Evolutionary conservation across 2,888 invertebrate species (phyloP), one percentile per base, ranked within the genome.

Genomic region (Crocallis elinguaria): DNA sequence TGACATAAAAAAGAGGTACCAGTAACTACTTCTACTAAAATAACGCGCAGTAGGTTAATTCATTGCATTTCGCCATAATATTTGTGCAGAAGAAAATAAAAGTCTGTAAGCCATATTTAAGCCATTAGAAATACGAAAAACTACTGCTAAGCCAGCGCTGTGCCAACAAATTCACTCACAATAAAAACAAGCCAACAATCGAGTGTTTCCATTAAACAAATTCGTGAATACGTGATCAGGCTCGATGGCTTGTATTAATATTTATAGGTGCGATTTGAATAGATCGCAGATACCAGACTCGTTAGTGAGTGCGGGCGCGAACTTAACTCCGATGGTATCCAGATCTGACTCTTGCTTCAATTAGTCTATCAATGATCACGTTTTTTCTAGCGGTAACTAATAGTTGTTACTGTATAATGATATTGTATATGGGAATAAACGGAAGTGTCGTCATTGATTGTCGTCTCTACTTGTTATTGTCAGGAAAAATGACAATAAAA

Each of bases 251-350:
- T 66, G 75, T 88, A 88, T 88, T 87, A 88, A 89, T 89, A 89
- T 90, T 86, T 82, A 89, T 89, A 82, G 76, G 67, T 66, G 58
- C 60, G 73, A 84, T 86, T 87, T 85, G 87, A 87, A 88, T 88
- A 89, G 88, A 90, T 88, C 78, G 75, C 71, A 67, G 88, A 88
- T 88, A 88, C 60, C 17, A 2, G 57, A 64, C 75, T 77, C 75
- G 76, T 74, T 74, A 75, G 75, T 66, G 46, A 55, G 66, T 62
- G 64, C 62, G 46, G 54, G 66, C 62, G 64, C 62, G 62, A 65
- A 77, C 75, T 66, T 25, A 60, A 53, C 62, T 64, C n/a, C 71
- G 78, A 78, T 79, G 64, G 67, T 75, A 82, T 82, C 82, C 73
- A 70, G 68, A 70, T 73, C 73, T 75, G 68, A 66, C 74, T 70